These are phyloP conservation scores for Drosophila guanche DNA, from an alignment of 1,140 invertebrate genomes.

Conservation along the genomic window DNA sequence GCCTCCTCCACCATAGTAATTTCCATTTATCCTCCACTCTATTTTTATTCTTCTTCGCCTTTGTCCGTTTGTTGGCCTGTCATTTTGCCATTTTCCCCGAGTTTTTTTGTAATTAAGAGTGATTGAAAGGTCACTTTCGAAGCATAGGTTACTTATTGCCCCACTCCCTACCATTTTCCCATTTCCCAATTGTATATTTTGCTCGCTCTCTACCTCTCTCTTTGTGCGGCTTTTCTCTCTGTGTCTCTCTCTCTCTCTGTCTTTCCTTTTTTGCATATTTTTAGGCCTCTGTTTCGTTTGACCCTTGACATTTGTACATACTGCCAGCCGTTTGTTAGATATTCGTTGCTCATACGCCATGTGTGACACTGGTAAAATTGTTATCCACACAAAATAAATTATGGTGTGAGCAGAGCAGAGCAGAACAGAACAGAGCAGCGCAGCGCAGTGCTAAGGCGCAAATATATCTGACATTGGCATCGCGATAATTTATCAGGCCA, in stretches of 20 bases:
- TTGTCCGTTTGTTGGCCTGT: conserved; percentile 16
- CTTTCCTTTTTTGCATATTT: no score
- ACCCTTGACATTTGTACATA: no score
- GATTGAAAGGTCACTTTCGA: conserved; percentile 48
- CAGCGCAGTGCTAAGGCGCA: background rate
- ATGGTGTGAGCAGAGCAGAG: conserved; percentile 1
- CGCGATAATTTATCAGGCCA: conserved; percentile 14
- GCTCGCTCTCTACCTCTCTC: no score
- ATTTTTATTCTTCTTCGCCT: no score
- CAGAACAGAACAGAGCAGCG: background rate
- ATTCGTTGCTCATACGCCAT: conserved; percentile 20
- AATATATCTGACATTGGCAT: conserved; percentile 9
- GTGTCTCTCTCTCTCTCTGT: no score
- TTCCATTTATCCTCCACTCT: no score
- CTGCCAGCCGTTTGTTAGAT: background rate
- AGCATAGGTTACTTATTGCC: background rate
- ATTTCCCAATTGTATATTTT: no score
- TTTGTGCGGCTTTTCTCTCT: no score
- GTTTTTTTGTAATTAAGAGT: conserved; percentile 52
- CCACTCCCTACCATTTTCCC: no score
- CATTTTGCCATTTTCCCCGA: conserved; percentile 46
- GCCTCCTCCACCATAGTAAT: no score
- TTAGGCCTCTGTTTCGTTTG: no score
- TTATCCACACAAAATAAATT: background rate
- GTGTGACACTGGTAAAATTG: background rate